Evolutionary conservation across 1,140 invertebrate species (phyloP).

Genomic region (Octopus sinensis): DNA sequence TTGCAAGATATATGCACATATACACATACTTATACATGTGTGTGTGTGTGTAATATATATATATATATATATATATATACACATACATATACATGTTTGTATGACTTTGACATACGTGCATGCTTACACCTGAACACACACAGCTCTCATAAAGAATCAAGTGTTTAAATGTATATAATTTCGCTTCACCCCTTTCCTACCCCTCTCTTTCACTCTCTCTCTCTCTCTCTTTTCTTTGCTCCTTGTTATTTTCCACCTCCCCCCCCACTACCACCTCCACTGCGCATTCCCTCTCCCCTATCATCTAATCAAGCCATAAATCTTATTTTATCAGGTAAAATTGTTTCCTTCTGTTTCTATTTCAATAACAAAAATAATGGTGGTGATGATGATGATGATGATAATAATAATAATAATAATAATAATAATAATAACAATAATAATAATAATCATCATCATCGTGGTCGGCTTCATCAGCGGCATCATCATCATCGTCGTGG

Average conservation of each 20-base stretch:
- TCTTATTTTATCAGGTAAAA: too few relatives aligned
- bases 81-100: neutral
- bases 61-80: neutral
- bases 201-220: neutral
- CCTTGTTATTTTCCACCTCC: neutral
- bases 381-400: neutral
- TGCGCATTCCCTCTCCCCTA: neutral
- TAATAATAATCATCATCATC: neutral
- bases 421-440: neutral
- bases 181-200: neutral
- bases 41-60: neutral
- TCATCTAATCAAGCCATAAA: neutral
- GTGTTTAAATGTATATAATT: too few relatives aligned
- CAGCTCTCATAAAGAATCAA: too few relatives aligned
- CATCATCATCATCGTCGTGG: too few relatives aligned
- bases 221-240: neutral
- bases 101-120: too few relatives aligned
- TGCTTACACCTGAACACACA: too few relatives aligned
- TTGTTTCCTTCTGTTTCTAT: neutral
- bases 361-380: neutral
- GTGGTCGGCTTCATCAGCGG: neutral
- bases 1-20: too few relatives aligned
- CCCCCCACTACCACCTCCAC: neutral
- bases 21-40: too few relatives aligned
- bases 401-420: neutral